Base-by-base conservation (phyloP, 1,140 invertebrate genomes). In the Harpegnathos saltator region DNA sequence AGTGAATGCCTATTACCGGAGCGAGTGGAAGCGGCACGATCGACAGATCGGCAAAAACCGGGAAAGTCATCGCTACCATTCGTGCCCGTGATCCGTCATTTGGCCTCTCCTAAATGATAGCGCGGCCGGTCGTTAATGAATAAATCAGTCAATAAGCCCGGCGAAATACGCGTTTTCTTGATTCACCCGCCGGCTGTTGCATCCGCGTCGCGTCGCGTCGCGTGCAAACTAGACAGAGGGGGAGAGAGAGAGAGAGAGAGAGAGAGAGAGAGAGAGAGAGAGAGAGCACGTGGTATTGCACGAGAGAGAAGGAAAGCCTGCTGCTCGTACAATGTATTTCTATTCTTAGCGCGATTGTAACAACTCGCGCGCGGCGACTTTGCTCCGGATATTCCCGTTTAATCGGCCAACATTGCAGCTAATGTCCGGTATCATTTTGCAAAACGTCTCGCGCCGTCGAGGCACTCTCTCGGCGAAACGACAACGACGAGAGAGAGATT, bases 1-100 rank as follows among this genome's bases (percentile, higher is more conserved):
- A 80, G 66, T 82, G 73, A 59, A 56, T 59, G 85, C 77, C 86
- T 77, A 85, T 88, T 88, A 87, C 72, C 82, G 85, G 38, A 73
- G 48, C 73, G 85, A 77, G 29, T 61, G 17, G 84, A 50, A 72
- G 56, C 52, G 73, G 86, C 86, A 87, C 85, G 85, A 88, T 73
- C 86, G 71, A 44, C 38, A 22, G 73, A 63, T 54, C 75, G 83
- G 61, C 75, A 77, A 88, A 88, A 88, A 88, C 71, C 71, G 71
- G 82, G 75, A 87, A 87, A 86, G 50, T 82, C 81, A 87, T 86
- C 66, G 66, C 54, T 50, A 80, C 77, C 82, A 44, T 59, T 56
- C n/a, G 17, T 38, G 24, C 9, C 29, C 12, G 33, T 26, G 58
- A 72, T 83, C 82, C 66, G 72, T 86, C 65, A 83, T 87, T 86